phyloP scores from a whole-genome alignment of 2,113 vertebrate genomes.

The Phaethornis superciliosus region DNA sequence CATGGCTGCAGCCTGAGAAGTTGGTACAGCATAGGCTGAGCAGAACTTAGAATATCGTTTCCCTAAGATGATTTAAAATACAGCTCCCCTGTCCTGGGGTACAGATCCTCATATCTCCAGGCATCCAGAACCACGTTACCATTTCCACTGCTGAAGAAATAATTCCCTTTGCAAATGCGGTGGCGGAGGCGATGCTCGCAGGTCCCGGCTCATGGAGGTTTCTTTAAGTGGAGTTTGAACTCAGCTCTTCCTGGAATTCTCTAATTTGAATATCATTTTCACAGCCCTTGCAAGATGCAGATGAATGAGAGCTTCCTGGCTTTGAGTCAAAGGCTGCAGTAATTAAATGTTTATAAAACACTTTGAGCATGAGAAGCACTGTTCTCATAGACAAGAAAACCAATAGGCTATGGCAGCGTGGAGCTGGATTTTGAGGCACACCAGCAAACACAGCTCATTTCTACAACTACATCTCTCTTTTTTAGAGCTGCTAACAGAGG shows the following conservation, averaged over 20 bases:
- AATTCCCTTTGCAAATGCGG: not conserved
- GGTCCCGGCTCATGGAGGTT: not conserved
- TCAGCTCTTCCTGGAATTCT: not conserved
- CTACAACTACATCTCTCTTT: not conserved
- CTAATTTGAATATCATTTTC: not conserved
- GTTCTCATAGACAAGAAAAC: conserved; percentile 12
- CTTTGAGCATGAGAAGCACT: conserved; percentile 2
- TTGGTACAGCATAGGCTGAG: not conserved
- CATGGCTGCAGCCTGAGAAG: not conserved
- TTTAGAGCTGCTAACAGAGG: not conserved
- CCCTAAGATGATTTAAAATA: not conserved
- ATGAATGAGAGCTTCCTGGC: conserved; percentile 50
- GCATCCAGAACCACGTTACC: not conserved
- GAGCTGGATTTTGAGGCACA: not conserved
- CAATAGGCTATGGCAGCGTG: not conserved
- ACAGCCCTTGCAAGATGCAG: conserved; percentile 4
- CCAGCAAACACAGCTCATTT: conserved; percentile 23
- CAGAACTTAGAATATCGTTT: not conserved
- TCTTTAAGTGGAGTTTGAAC: not conserved
- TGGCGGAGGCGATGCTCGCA: not conserved
- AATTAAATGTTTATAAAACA: conserved; percentile 62
- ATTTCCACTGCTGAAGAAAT: not conserved
- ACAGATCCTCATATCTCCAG: not conserved
- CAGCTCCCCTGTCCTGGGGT: not conserved
- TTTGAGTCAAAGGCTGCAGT: conserved; percentile 41